Evolutionary conservation across 2,797 vertebrate genomes (phyloP).

Genomic region (Phalanger gymnotis): DNA sequence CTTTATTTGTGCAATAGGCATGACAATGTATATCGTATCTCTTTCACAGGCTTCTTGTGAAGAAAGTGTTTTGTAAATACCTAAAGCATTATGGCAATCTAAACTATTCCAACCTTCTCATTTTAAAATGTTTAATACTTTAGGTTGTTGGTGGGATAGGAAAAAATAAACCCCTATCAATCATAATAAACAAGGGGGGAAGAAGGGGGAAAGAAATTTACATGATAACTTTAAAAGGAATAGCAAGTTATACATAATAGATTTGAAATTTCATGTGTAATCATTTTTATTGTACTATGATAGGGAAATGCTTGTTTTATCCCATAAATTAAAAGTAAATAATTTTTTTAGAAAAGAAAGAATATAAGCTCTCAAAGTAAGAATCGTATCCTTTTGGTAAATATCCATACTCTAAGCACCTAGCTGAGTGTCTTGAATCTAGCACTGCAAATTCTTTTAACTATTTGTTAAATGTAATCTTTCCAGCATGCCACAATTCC

Average conservation of each 20-base stretch:
- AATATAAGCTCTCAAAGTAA: not conserved
- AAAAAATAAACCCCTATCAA: not conserved
- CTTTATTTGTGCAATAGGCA: not conserved
- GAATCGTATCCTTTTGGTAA: not conserved
- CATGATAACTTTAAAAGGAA: too few relatives aligned
- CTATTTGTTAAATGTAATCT: not conserved
- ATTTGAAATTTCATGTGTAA: too few relatives aligned
- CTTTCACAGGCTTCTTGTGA: not conserved
- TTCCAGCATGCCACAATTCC: not conserved
- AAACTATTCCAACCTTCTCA: not conserved
- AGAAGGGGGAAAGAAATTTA: too few relatives aligned
- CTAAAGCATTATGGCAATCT: not conserved
- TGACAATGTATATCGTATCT: not conserved
- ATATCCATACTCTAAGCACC: not conserved
- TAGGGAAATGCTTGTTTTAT: too few relatives aligned
- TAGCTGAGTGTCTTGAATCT: not conserved
- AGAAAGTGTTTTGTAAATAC: not conserved
- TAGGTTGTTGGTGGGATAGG: not conserved
- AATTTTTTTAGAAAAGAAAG: not conserved
- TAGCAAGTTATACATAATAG: too few relatives aligned
- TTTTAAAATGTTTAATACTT: not conserved
- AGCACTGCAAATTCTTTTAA: not conserved
- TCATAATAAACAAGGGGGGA: not conserved
- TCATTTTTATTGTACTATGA: too few relatives aligned
- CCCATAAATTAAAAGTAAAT: not conserved